Evolutionary conservation across 2,113 vertebrate genomes (phyloP).

Genomic region (Periophthalmodon schlosseri): DNA sequence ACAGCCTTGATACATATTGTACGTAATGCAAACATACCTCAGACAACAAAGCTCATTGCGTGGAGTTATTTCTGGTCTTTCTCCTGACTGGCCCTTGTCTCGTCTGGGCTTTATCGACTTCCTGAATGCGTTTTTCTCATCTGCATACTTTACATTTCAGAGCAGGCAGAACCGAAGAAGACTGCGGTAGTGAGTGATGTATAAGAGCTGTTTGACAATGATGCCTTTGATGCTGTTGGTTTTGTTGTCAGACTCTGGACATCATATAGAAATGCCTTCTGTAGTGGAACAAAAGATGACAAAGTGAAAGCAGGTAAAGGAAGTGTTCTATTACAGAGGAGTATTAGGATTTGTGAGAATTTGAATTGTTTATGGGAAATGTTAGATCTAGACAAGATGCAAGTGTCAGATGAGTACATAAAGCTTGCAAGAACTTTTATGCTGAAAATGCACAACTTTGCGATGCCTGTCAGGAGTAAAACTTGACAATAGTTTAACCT

Average conservation of each 20-base stretch:
- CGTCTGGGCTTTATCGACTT: neutral
- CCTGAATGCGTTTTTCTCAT: neutral
- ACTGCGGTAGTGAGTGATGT: constrained; percentile 9
- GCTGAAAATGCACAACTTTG: neutral
- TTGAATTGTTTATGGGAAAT: neutral
- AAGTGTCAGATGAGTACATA: neutral
- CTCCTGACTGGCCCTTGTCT: neutral
- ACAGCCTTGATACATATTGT: neutral
- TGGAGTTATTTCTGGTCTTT: neutral
- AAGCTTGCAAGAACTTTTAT: neutral
- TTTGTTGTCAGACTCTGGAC: constrained; percentile 9
- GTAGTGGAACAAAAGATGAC: neutral
- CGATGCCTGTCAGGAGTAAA: neutral
- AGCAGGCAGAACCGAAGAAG: neutral
- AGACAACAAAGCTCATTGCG: neutral
- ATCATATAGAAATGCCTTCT: neutral
- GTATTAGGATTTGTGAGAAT: neutral
- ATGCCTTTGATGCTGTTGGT: constrained; percentile 12
- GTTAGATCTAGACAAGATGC: neutral
- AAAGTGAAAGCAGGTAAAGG: neutral
- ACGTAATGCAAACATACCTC: neutral
- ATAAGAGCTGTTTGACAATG: neutral
- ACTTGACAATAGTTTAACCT: neutral
- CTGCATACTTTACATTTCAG: constrained; percentile 2
- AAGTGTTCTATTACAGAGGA: neutral